These are phyloP conservation scores for human (Homo sapiens) DNA, from an alignment of 2,113 vertebrate species.

Conservation along the genomic window GRCh38 chr2:200147501-200148000, in stretches of 20 bases:
- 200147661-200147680: neutral
- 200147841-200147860: constrained; percentile 69
- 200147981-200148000: constrained; percentile 32
- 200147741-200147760: constrained; percentile 46
- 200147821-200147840: constrained; percentile 70
- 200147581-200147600: neutral
- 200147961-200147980: constrained; percentile 42
- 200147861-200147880: constrained; percentile 75
- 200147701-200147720: constrained; percentile 42
- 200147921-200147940: constrained; percentile 63
- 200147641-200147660: neutral
- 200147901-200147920: constrained; percentile 75
- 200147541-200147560: neutral
- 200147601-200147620: neutral
- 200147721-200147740: constrained; percentile 2
- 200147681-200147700: constrained; percentile 1
- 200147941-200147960: constrained; percentile 53
- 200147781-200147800: neutral
- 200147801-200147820: constrained; percentile 48
- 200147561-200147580: neutral
- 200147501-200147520: neutral
- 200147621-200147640: neutral
- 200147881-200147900: constrained; percentile 49
- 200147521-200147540: neutral
- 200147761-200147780: constrained; percentile 37